Percentiles rank a stretch among this genome's conserved stretches.
phyloP scores from a whole-genome alignment of 2,797 vertebrate genomes.

The Sebastes diaconus region DNA sequence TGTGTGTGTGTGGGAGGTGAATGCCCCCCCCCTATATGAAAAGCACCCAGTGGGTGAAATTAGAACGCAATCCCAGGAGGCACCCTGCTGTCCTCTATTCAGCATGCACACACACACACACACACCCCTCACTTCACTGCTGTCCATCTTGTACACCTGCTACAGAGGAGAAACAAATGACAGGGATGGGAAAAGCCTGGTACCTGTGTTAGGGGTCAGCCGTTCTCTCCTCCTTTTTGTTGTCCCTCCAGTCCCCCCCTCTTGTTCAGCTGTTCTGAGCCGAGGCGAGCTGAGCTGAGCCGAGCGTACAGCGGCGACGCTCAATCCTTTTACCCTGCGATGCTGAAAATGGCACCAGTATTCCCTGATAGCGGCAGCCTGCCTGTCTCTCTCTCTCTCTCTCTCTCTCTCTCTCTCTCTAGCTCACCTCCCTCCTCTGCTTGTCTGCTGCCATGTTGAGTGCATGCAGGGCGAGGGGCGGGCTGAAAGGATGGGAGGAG shows the following conservation, averaged over 20 bases:
- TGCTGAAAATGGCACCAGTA: slow-evolving; percentile 84
- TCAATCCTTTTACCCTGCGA: slow-evolving; percentile 78
- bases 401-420: slow-evolving; percentile 66
- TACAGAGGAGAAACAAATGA: slow-evolving; percentile 26
- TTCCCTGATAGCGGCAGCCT: slow-evolving; percentile 80
- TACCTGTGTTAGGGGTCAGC: slow-evolving; percentile 75
- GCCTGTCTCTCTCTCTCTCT: slow-evolving; percentile 34
- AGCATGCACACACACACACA: slow-evolving; percentile 27
- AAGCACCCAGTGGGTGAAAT: slow-evolving; percentile 53
- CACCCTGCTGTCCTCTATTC: slow-evolving; percentile 56
- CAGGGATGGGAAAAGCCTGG: slow-evolving; percentile 7
- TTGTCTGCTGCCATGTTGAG: slow-evolving; percentile 83
- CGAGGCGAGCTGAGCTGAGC: slow-evolving; percentile 61
- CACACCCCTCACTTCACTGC: slow-evolving; percentile 42
- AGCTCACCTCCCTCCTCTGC: slow-evolving; percentile 78
- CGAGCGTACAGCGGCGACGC: slow-evolving; percentile 62
- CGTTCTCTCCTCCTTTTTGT: slow-evolving; percentile 61
- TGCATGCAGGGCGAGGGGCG: slow-evolving; percentile 74
- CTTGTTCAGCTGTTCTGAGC: slow-evolving; percentile 56
- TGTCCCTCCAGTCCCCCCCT: slow-evolving; percentile 58
- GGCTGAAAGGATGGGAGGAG: slow-evolving; percentile 44
- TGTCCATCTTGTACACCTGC: slow-evolving; percentile 17
- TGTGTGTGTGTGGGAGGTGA: slow-evolving; percentile 36
- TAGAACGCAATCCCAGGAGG: slow-evolving; percentile 55
- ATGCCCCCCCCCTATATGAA: slow-evolving; percentile 19